Evolutionary conservation across 2,113 vertebrate genomes (phyloP), one percentile per base, ranked within the genome.

Genomic region (Balaenoptera acutorostrata): DNA sequence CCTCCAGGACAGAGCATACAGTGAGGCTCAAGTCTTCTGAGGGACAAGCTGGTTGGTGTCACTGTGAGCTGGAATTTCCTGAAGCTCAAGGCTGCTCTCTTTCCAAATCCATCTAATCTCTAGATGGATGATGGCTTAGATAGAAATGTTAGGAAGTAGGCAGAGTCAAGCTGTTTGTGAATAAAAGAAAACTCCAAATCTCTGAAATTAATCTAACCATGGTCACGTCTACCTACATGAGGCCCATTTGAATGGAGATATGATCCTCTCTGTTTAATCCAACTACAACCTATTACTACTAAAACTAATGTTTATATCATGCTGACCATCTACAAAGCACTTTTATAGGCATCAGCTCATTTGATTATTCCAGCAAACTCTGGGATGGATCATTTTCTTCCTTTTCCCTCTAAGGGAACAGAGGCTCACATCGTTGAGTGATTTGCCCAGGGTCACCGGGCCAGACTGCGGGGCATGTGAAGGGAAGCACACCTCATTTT

Each of bases 81-180:
- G 41, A 88, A 81, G 81, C 64, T 71, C 59, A 84, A 84, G 39
- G 44, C 64, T 88, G 1, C 25, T 95, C 31, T 91, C 46, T 95
- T 95, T 88, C 29, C 81, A 93, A 93, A 96, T 83, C 12, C 31
- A 31, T 63, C 41, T 81, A 25, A 49, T 95, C 59, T 96, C 69
- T 44, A 88, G 46, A 33, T 27, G 69, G 71, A 63, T 21, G 59
- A 81, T 23, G 41, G 78, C 29, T 93, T 92, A 59, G 88, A 44
- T 49, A 78, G 55, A 77, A 86, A 75, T 49, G 12, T 94, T 46
- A 63, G 27, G 15, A 75, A 85, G 17, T 46, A 93, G 59, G 63
- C 12, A 81, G 17, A n/a, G 20, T 27, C 31, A 72, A 49, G 9
- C 23, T 91, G 49, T 90, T 86, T 93, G 59, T 72, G 46, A 74